Evolutionary conservation across 64 coral and sea anemone species (phyloP), one percentile per base, ranked within the genome.

Genomic region (Hydrozoanthus tunicans): DNA sequence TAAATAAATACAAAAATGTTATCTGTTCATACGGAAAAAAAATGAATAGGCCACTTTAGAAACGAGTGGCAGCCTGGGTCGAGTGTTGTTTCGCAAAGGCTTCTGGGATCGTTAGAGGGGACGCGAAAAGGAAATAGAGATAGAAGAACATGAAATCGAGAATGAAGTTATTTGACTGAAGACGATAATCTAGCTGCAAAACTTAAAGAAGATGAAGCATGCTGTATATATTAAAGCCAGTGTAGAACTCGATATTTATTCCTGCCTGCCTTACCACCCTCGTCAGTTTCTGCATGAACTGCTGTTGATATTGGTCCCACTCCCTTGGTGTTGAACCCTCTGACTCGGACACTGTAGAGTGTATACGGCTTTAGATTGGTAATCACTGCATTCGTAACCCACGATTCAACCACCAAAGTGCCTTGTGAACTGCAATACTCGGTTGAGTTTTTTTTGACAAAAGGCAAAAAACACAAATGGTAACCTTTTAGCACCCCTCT

Each of bases 401-500:
- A 88, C 26, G 69, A 11, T 6, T 61, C 55, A 27, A 70, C 69
- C 5, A 88, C 56, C 24, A 88, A 74, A 56, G 64, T 32, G 23
- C 73, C 5, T 25, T 88, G 68, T 25, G 23, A 88, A 59, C 84
- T 61, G 66, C 61, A 24, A 61, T 56, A 7, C 11, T 58, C 56
- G 58, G 69, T 52, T 59, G 25, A 51, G 25, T 75, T 60, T 10
- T 59, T 7, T 60, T 13, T 73, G 68, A 25, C 54, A 23, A 13
- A 73, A 15, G 54, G 68, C 59, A 25, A 75, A 32, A 73, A 43
- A 56, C 84, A 88, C 68, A 88, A 59, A 14, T 56, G 69, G 11
- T 88, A 88, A 74, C 84, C 84, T 6, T 60, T 25, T 9, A 88
- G 84, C 17, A 73, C 5, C 56, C 84, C 84, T 13, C 69, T 88